A percentile compares a stretch with the other conserved stretches of the same genome.
These are phyloP conservation scores for Strigops habroptila DNA, from an alignment of 2,113 vertebrate genomes.

Conservation along the genomic window DNA sequence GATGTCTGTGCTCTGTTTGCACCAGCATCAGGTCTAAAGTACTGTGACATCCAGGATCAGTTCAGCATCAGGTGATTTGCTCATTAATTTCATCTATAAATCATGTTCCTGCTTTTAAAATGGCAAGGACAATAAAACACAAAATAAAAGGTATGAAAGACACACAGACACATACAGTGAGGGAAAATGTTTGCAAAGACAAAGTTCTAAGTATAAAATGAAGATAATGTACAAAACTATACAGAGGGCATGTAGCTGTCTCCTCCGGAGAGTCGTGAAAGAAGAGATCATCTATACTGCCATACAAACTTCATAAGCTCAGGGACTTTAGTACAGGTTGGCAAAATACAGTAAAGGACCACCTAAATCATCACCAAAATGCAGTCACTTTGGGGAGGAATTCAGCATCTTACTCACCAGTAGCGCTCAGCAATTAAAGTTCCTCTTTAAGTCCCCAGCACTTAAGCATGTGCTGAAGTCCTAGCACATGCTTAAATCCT, in stretches of 20 bases:
- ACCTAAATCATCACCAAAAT: not conserved
- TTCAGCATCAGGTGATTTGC: constrained; percentile 39
- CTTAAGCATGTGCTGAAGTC: not conserved
- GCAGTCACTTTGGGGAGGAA: not conserved
- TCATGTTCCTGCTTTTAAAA: constrained; percentile 51
- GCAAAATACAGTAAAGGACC: not conserved
- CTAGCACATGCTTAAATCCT: not conserved
- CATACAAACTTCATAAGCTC: not conserved
- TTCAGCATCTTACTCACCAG: not conserved
- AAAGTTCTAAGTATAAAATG: not conserved
- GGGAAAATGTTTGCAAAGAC: constrained; percentile 36
- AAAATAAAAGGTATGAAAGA: constrained; percentile 30
- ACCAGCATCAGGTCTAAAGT: not conserved
- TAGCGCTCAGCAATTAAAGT: not conserved
- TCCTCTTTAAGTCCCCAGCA: not conserved
- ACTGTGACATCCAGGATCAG: not conserved
- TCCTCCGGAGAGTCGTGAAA: not conserved
- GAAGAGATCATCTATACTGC: not conserved
- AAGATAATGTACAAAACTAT: not conserved
- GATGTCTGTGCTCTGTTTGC: not conserved
- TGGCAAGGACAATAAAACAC: constrained; percentile 46
- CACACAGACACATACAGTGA: not conserved
- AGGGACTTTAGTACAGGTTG: not conserved
- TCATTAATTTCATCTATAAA: constrained; percentile 61
- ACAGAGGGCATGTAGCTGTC: not conserved